Conservation (phyloP, 2,113 vertebrate genomes). For the Pteropus alecto region DNA sequence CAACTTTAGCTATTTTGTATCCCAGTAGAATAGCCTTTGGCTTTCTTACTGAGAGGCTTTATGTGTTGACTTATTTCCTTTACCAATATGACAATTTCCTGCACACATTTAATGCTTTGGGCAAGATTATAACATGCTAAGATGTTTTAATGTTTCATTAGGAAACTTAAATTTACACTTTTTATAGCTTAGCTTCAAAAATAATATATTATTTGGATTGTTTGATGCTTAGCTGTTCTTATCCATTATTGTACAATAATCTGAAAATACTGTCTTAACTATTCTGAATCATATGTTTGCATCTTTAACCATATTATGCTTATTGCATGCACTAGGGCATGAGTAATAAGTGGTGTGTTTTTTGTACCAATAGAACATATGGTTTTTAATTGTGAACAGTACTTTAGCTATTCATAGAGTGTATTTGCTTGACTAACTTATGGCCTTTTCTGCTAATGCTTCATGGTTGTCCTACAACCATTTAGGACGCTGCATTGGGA, state of each 20-base stretch:
- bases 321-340: constrained; percentile 76
- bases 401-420: constrained; percentile 79
- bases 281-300: constrained; percentile 66
- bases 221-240: constrained; percentile 55
- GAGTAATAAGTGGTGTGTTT: constrained; percentile 60
- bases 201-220: constrained; percentile 58
- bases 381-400: constrained; percentile 76
- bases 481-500: constrained; percentile 99
- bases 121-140: constrained; percentile 78
- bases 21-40: constrained; percentile 89
- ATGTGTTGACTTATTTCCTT: constrained; percentile 95
- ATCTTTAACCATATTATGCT: constrained; percentile 74
- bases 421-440: constrained; percentile 88
- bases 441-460: constrained; percentile 94
- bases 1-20: constrained; percentile 90
- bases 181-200: constrained; percentile 45
- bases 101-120: constrained; percentile 90
- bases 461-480: constrained; percentile 94
- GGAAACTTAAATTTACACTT: constrained; percentile 57
- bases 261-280: constrained; percentile 71
- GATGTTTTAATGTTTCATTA: constrained; percentile 66
- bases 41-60: constrained; percentile 85
- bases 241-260: constrained; percentile 29
- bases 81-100: constrained; percentile 92
- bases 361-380: constrained; percentile 77